Base-by-base conservation (phyloP, 2,113 vertebrate species). In the Geococcyx californianus region DNA sequence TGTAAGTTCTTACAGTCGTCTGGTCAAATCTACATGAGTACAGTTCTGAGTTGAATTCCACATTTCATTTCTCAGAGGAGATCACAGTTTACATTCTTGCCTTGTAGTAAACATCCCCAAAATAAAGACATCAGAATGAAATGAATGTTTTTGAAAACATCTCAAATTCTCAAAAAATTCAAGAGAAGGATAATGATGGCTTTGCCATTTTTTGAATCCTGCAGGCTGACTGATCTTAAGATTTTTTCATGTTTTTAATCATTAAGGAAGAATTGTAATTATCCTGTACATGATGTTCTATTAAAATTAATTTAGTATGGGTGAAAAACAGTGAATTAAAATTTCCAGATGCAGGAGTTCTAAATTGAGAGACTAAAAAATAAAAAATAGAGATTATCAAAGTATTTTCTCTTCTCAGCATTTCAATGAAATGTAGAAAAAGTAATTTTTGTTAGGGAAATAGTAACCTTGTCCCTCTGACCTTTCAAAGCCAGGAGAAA, bases 91-190 rank as follows among this genome's bases (percentile, higher is more conserved):
- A 11, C 3, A 20, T 74, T 78, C 75, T 78, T 47, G 11, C 5
- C 6, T 44, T 4, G 4, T 33, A 11, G 33, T 34, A 49, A 59
- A 2, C 9, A 55, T 4, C 0, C 4, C 3, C 29, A 85, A n/a
- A 17, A n/a, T 33, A 52, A 56, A 4, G 1, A 3, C 5, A 59
- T n/a, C 11, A 73, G 14, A 38, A 77, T 51, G 5, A 42, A 89
- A 51, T 19, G 1, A 2, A 36, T 2, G 2, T 1, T n/a, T 81
- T 44, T 44, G 6, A 45, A 86, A 73, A 40, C 2, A 1, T 59
- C 13, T 31, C 7, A 51, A 10, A 44, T 82, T 70, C 8, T 63
- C 9, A 13, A 23, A 13, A 54, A 70, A 67, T 16, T 67, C 31
- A 45, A 54, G 8, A 25, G 13, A 52, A 58, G 9, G 7, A 5